Evolutionary conservation across 2,113 vertebrate species (phyloP).

Genomic region (Lucifuga dentata): DNA sequence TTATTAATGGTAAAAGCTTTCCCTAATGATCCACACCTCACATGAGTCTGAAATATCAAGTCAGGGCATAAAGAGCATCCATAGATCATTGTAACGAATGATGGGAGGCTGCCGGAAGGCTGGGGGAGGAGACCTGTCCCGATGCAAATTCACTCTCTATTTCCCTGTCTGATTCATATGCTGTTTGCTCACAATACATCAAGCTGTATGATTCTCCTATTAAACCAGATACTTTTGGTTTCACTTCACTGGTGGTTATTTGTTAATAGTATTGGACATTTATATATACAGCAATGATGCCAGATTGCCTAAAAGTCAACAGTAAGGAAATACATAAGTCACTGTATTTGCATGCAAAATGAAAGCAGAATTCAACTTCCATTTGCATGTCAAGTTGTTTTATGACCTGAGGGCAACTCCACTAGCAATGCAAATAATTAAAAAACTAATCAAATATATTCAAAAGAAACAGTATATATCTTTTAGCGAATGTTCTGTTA

Average conservation of each 20-base stretch:
- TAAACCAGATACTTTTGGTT: constrained; percentile 55
- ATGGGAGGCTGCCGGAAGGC: constrained; percentile 66
- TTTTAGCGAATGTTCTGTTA: constrained; percentile 64
- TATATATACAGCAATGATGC: constrained; percentile 39
- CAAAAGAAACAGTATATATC: constrained; percentile 67
- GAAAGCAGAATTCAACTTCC: constrained; percentile 44
- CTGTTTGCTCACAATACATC: constrained; percentile 73
- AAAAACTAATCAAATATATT: constrained; percentile 75
- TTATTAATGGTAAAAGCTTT: constrained; percentile 83
- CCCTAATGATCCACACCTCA: constrained; percentile 80
- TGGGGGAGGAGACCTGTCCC: constrained; percentile 67
- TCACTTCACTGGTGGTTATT: constrained; percentile 55
- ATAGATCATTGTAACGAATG: constrained; percentile 81
- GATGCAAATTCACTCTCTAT: constrained; percentile 76
- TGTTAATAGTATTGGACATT: constrained; percentile 55
- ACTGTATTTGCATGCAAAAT: constrained; percentile 17
- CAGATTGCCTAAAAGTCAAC: constrained; percentile 47
- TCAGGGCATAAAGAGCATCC: constrained; percentile 75
- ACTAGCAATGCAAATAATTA: constrained; percentile 59
- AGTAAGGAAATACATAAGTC: constrained; percentile 30
- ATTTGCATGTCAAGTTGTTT: constrained; percentile 42
- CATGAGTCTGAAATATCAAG: constrained; percentile 81
- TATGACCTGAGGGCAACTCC: constrained; percentile 60
- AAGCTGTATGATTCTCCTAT: constrained; percentile 73
- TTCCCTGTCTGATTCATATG: constrained; percentile 75